These are phyloP conservation scores for Hydrozoanthus tunicans DNA, from an alignment of 64 coral and sea anemone species.

Conservation along the genomic window DNA sequence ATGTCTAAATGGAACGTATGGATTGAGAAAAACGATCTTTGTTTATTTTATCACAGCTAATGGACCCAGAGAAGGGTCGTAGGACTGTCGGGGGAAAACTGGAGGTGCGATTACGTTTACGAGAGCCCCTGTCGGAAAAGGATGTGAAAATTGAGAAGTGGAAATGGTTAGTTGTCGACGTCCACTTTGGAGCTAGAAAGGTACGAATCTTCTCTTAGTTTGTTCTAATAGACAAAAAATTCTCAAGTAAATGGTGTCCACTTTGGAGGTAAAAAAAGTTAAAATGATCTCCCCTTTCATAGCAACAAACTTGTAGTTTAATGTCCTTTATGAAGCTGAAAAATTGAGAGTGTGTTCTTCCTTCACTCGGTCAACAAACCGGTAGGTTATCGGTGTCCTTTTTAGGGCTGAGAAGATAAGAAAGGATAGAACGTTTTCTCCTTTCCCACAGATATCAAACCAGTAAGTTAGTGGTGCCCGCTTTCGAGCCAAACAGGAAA, in stretches of 20 bases:
- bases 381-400: not conserved
- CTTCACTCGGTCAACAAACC: not conserved
- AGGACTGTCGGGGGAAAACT: conserved; percentile 93
- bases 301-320: too few relatives aligned
- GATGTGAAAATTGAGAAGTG: conserved; percentile 94
- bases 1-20: not conserved
- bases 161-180: conserved; percentile 98
- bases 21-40: not conserved
- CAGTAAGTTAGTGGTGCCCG: conserved; percentile 63
- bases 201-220: conserved; percentile 28
- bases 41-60: conserved; percentile 50
- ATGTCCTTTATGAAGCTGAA: not conserved
- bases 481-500: conserved; percentile 38
- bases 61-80: conserved; percentile 91
- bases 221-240: not conserved
- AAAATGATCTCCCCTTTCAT: too few relatives aligned
- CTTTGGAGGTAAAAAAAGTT: too few relatives aligned
- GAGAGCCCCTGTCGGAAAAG: conserved; percentile 90
- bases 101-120: conserved; percentile 72
- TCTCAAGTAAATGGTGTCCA: too few relatives aligned
- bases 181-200: conserved; percentile 73
- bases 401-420: not conserved
- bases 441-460: not conserved
- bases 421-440: not conserved
- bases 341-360: not conserved